phyloP scores from a whole-genome alignment of 2,888 invertebrate genomes.

The Tinea trinotella region DNA sequence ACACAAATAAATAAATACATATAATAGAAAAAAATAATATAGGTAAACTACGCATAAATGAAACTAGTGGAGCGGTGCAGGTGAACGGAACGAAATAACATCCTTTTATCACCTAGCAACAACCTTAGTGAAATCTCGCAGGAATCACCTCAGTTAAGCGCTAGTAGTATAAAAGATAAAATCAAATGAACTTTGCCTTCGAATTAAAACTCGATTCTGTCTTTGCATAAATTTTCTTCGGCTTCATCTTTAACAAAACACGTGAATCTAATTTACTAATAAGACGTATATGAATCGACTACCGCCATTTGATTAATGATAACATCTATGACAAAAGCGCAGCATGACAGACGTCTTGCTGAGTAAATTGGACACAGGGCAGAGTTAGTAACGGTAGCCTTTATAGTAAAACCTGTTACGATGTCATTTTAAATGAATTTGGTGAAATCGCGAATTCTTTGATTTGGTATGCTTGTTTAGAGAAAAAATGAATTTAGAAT shows the following conservation, averaged over 20 bases:
- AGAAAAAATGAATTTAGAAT: too few relatives aligned
- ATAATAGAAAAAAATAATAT: too few relatives aligned
- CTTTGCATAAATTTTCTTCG: neutral
- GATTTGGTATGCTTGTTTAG: neutral
- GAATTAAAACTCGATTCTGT: too few relatives aligned
- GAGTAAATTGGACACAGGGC: slow-evolving; percentile 49
- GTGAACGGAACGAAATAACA: too few relatives aligned
- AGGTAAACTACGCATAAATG: too few relatives aligned
- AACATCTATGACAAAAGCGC: slow-evolving; percentile 48
- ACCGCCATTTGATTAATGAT: slow-evolving; percentile 53
- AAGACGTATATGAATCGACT: slow-evolving; percentile 15
- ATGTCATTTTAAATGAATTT: slow-evolving; percentile 12
- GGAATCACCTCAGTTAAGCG: too few relatives aligned
- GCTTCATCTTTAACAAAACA: slow-evolving; percentile 30
- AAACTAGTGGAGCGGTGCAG: too few relatives aligned
- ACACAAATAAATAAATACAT: too few relatives aligned
- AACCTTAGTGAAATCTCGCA: too few relatives aligned
- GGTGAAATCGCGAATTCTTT: neutral
- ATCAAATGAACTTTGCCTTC: too few relatives aligned
- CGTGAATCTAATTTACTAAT: slow-evolving; percentile 30
- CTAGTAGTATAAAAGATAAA: too few relatives aligned
- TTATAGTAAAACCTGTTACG: slow-evolving; percentile 3
- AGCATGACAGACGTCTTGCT: slow-evolving; percentile 51
- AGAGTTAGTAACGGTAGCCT: slow-evolving; percentile 1
- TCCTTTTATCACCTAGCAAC: too few relatives aligned